Conservation (phyloP, 2,888 invertebrate genomes). For the Alsophila aescularia region DNA sequence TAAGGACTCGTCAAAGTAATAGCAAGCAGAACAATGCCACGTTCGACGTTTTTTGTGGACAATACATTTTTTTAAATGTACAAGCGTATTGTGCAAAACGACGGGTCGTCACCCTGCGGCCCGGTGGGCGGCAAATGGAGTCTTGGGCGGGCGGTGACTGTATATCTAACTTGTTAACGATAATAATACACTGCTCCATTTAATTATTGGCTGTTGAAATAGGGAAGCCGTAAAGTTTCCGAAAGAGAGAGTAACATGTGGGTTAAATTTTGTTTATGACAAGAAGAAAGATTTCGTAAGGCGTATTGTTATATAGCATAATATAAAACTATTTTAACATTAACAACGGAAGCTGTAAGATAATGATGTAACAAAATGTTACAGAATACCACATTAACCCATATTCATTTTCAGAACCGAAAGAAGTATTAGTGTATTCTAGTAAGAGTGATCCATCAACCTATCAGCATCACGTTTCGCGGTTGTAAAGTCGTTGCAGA, state of each 20-base stretch:
- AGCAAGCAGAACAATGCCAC: constrained; percentile 26
- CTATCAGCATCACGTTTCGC: neutral
- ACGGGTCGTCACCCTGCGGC: constrained; percentile 66
- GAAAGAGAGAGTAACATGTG: constrained; percentile 28
- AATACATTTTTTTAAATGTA: constrained; percentile 41
- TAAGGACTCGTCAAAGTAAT: constrained; percentile 26
- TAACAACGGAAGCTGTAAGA: constrained; percentile 19
- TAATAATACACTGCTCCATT: constrained; percentile 65
- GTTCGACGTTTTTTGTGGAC: constrained; percentile 41
- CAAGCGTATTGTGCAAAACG: constrained; percentile 53
- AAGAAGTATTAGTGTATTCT: neutral
- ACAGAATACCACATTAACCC: constrained; percentile 10
- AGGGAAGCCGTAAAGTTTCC: constrained; percentile 39
- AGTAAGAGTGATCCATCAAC: neutral
- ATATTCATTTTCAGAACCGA: constrained; percentile 1
- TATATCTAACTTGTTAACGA: constrained; percentile 70
- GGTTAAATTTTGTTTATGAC: constrained; percentile 38
- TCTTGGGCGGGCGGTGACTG: constrained; percentile 60
- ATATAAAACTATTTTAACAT: constrained; percentile 5
- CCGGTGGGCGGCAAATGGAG: constrained; percentile 72
- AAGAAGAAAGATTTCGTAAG: constrained; percentile 34
- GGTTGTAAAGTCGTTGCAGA: neutral
- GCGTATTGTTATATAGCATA: constrained; percentile 25
- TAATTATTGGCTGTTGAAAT: constrained; percentile 66
- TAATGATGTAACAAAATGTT: constrained; percentile 8